Conservation (phyloP, 2,888 invertebrate genomes). For the Opisthograptis luteolata region DNA sequence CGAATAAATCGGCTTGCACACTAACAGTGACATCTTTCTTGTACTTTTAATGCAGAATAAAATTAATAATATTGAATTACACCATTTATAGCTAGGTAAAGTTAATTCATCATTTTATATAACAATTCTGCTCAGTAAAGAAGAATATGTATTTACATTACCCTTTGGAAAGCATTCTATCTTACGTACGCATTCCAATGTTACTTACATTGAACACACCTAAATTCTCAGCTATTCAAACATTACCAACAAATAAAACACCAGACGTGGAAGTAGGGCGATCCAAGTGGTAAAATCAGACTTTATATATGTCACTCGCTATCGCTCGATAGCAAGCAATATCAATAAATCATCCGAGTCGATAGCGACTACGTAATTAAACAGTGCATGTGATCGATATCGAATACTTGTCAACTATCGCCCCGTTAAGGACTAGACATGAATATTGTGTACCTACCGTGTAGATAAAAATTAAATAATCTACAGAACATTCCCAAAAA, state of each 20-base stretch:
- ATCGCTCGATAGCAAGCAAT: conserved; percentile 64
- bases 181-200: conserved; percentile 13
- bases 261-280: conserved; percentile 14
- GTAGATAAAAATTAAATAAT: too few relatives aligned
- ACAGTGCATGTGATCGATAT: conserved; percentile 63
- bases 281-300: conserved; percentile 28
- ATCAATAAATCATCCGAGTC: conserved; percentile 76
- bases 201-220: conserved; percentile 7
- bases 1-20: conserved; percentile 12
- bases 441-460: conserved; percentile 24
- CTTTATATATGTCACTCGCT: conserved; percentile 36
- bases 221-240: conserved; percentile 25
- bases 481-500: conserved; percentile 27
- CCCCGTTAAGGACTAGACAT: conserved; percentile 21
- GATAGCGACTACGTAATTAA: conserved; percentile 74
- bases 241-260: conserved; percentile 13
- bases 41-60: too few relatives aligned
- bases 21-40: background rate
- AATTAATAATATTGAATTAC: too few relatives aligned
- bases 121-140: too few relatives aligned
- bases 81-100: too few relatives aligned
- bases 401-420: conserved; percentile 26
- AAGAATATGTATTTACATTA: too few relatives aligned
- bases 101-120: too few relatives aligned
- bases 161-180: conserved; percentile 1